Conservation (phyloP, 1,140 invertebrate species). For the Zaprionus kolodkinae region DNA sequence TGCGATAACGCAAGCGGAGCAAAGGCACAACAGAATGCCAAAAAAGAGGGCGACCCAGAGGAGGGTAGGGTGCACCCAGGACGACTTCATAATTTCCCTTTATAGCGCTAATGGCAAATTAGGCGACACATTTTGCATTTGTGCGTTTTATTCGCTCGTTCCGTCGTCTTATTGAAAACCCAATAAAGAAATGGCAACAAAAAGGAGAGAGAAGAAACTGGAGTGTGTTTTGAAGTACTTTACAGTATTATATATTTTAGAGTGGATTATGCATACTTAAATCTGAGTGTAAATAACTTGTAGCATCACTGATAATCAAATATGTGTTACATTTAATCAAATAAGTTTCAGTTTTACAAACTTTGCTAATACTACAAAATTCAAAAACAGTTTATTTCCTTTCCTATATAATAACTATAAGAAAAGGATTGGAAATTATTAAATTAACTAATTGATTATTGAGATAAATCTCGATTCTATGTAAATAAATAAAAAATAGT, state of each 20-base stretch:
- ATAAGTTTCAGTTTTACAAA: no score
- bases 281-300: neutral
- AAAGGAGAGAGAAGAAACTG: neutral
- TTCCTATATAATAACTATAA: no score
- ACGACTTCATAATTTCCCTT: conserved; percentile 72
- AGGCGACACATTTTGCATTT: conserved; percentile 65
- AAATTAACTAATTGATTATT: no score
- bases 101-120: conserved; percentile 81
- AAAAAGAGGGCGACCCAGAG: neutral
- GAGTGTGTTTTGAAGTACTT: neutral
- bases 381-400: no score
- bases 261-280: conserved; percentile 8
- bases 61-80: conserved; percentile 12
- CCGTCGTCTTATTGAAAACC: conserved; percentile 48
- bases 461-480: no score
- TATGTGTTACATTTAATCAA: neutral
- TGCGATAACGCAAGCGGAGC: conserved; percentile 19
- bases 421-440: no score
- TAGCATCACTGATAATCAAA: neutral
- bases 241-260: conserved; percentile 1
- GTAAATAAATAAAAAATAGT: no score
- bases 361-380: no score
- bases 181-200: conserved; percentile 17
- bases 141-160: conserved; percentile 12
- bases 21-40: neutral